Evolutionary conservation across 2,888 invertebrate species (phyloP), one percentile per base, ranked within the genome.

Genomic region (Eristalis arbustorum): DNA sequence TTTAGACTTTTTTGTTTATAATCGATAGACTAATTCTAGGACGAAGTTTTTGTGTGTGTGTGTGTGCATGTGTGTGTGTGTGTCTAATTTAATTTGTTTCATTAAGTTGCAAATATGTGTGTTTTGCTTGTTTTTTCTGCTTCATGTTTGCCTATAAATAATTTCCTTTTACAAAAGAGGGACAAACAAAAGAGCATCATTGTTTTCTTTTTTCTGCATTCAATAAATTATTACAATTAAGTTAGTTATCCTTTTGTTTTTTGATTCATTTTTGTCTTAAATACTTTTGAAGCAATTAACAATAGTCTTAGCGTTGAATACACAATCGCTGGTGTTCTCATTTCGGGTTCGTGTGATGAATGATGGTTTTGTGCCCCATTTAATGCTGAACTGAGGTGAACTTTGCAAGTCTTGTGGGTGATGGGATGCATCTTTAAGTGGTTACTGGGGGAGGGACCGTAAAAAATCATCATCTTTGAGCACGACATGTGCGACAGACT

Each of bases 171-270:
- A 59, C 56, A 49, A 3, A 64, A 74, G 59, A 61, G 59, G 74
- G 57, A 57, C 61, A 63, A 73, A 18, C 37, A 57, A 31, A 64
- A 59, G 13, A 25, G 14, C 8, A 59, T 23, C 8, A n/a, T 13
- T 59, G 22, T 73, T 31, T 31, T 31, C 31, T 31, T 31, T 6
- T 31, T 31, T 31, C 73, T 73, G 61, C 66, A 68, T 74, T 77
- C 56, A 85, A 83, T 88, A 82, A 84, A 81, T 84, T 84, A 84
- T 81, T 84, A 84, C 59, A 81, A 75, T 75, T 84, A 80, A 71
- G 34, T 73, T 69, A 71, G 34, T 73, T 69, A 57, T 31, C 57
- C 56, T 25, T 57, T 25, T 69, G n/a, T 72, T 75, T 71, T 62
- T 37, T 71, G 31, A 8, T 62, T 78, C 68, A 63, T 57, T 80